Evolutionary conservation across 2,113 vertebrate species (phyloP).

Genomic region (Cettia cetti): DNA sequence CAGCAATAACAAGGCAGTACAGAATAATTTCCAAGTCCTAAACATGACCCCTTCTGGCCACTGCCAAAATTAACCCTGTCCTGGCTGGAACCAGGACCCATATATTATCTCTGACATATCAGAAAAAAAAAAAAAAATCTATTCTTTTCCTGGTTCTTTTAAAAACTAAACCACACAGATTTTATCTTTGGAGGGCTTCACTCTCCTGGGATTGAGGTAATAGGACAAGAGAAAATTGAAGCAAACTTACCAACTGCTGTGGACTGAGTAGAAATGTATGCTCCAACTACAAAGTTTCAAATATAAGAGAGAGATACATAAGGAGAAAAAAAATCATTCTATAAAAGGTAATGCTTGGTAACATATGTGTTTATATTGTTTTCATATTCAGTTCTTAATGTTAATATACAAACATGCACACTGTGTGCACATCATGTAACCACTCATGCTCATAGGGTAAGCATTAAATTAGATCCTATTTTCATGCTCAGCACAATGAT

Average conservation of each 20-base stretch:
- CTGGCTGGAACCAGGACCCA: neutral
- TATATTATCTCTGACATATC: neutral
- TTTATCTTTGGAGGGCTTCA: neutral
- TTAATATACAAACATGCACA: neutral
- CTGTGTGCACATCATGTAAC: neutral
- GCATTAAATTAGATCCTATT: neutral
- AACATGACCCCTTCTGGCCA: neutral
- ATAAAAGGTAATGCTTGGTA: neutral
- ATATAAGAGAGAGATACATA: neutral
- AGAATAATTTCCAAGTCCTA: neutral
- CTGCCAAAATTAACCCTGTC: neutral
- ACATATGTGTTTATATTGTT: neutral
- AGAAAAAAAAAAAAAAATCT: neutral
- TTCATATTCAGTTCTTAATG: neutral
- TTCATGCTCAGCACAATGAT: conserved; percentile 23
- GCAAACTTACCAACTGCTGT: neutral
- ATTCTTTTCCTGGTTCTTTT: neutral
- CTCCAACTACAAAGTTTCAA: neutral
- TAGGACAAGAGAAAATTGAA: neutral
- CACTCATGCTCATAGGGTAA: neutral
- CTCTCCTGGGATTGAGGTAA: neutral
- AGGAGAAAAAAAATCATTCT: neutral
- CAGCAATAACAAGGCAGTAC: neutral
- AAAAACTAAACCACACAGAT: neutral
- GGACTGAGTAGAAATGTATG: neutral